Evolutionary conservation across 1,140 invertebrate species (phyloP).

Genomic region (Pseudomyrmex flavicornis): DNA sequence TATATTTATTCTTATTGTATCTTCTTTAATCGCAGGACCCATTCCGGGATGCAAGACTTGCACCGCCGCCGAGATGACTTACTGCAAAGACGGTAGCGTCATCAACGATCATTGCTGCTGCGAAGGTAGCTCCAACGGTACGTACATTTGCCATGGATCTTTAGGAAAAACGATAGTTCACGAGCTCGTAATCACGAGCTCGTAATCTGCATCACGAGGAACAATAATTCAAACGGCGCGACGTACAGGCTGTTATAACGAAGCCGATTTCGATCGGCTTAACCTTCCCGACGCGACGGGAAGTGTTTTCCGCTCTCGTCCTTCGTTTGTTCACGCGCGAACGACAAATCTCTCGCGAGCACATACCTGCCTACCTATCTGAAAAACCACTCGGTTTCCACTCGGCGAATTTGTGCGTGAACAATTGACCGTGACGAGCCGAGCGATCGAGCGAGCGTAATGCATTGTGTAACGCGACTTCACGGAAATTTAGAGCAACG

Average conservation of each 20-base stretch:
- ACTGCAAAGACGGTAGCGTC: slow-evolving; percentile 87
- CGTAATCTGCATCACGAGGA: background rate
- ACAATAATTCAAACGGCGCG: slow-evolving; percentile 3
- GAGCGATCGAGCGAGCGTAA: background rate
- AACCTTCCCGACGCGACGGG: slow-evolving; percentile 13
- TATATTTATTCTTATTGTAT: slow-evolving; percentile 11
- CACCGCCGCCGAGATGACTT: slow-evolving; percentile 87
- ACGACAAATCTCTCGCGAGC: slow-evolving; percentile 24
- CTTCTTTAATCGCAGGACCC: slow-evolving; percentile 81
- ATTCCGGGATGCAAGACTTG: slow-evolving; percentile 88
- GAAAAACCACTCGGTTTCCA: slow-evolving; percentile 50
- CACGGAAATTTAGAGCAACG: slow-evolving; percentile 51
- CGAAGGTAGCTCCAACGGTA: slow-evolving; percentile 84
- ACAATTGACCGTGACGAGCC: slow-evolving; percentile 56
- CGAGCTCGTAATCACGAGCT: background rate
- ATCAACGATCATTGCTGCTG: slow-evolving; percentile 91
- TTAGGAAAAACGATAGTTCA: background rate
- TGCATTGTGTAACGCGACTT: slow-evolving; percentile 47
- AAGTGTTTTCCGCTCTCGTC: slow-evolving; percentile 34
- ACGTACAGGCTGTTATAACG: slow-evolving; percentile 7
- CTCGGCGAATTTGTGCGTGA: slow-evolving; percentile 76
- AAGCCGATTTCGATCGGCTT: slow-evolving; percentile 19
- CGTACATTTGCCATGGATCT: background rate
- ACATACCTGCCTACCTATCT: background rate
- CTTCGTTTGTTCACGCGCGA: slow-evolving; percentile 35